phyloP scores from a whole-genome alignment of 2,113 vertebrate species.

The Hucho hucho region DNA sequence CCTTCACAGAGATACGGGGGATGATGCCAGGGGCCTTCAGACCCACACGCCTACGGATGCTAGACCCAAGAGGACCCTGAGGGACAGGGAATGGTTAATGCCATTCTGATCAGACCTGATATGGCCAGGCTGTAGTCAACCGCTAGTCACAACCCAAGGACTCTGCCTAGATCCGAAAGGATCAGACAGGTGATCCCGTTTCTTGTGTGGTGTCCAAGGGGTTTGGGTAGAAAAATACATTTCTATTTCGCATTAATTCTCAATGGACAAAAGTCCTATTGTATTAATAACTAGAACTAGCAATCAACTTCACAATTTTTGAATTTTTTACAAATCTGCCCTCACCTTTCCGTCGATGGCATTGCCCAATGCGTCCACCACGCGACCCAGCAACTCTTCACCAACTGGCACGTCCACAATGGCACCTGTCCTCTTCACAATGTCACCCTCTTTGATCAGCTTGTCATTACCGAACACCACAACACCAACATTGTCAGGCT shows the following conservation, averaged over 20 bases:
- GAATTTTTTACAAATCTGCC: too few species aligned
- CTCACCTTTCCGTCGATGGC: constrained; percentile 94
- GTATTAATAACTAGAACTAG: too few species aligned
- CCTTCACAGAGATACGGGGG: constrained; percentile 95
- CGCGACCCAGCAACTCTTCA: constrained; percentile 90
- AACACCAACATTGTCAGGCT: constrained; percentile 98
- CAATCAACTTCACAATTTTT: too few species aligned
- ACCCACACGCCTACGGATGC: constrained; percentile 88
- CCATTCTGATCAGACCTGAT: background rate
- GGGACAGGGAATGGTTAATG: background rate
- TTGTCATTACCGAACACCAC: constrained; percentile 99
- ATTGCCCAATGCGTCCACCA: constrained; percentile 96
- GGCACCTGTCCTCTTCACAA: constrained; percentile 96
- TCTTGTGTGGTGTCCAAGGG: too few species aligned
- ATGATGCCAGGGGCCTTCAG: constrained; percentile 98
- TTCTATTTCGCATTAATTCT: too few species aligned
- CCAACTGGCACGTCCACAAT: constrained; percentile 98
- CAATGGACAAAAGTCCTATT: too few species aligned
- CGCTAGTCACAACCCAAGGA: too few species aligned
- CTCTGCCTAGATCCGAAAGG: too few species aligned
- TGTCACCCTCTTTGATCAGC: constrained; percentile 95
- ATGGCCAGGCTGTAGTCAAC: background rate
- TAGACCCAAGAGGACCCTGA: constrained; percentile 85
- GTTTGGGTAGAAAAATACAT: too few species aligned
- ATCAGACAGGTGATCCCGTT: too few species aligned